Conservation (phyloP, 2,888 invertebrate genomes). For the Oxytorus armatus region DNA sequence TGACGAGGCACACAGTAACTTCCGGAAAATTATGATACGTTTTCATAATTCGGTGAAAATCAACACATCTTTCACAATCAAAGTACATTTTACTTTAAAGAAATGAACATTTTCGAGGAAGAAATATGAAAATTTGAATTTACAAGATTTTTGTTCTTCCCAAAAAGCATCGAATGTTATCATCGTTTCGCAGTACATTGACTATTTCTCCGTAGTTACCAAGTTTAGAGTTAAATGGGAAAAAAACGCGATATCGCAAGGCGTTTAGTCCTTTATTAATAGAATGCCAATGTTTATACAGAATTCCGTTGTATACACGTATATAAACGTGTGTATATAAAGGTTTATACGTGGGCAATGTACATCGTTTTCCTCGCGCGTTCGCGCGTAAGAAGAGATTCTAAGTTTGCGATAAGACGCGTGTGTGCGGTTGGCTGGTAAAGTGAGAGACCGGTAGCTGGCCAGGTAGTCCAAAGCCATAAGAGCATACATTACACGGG, state of each 20-base stretch:
- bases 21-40: constrained; percentile 36
- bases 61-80: not conserved
- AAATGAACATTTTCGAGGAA: constrained; percentile 7
- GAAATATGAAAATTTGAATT: too few relatives aligned
- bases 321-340: too few relatives aligned
- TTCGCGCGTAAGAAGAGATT: constrained; percentile 43
- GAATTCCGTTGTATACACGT: too few relatives aligned
- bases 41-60: not conserved
- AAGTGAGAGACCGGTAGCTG: constrained; percentile 36
- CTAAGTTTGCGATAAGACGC: constrained; percentile 34
- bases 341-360: not conserved
- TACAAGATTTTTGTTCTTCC: too few relatives aligned
- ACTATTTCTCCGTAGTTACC: too few relatives aligned
- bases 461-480: constrained; percentile 12
- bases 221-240: too few relatives aligned
- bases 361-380: constrained; percentile 40
- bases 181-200: too few relatives aligned
- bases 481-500: constrained; percentile 24
- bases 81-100: not conserved
- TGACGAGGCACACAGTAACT: constrained; percentile 38
- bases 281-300: too few relatives aligned
- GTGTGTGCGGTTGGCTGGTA: too few relatives aligned
- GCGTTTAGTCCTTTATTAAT: too few relatives aligned
- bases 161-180: too few relatives aligned
- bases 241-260: too few relatives aligned